These are phyloP conservation scores for Hormiphora californensis DNA, from an alignment of 37 sponge, comb jelly and placozoan genomes.

Conservation along the genomic window DNA sequence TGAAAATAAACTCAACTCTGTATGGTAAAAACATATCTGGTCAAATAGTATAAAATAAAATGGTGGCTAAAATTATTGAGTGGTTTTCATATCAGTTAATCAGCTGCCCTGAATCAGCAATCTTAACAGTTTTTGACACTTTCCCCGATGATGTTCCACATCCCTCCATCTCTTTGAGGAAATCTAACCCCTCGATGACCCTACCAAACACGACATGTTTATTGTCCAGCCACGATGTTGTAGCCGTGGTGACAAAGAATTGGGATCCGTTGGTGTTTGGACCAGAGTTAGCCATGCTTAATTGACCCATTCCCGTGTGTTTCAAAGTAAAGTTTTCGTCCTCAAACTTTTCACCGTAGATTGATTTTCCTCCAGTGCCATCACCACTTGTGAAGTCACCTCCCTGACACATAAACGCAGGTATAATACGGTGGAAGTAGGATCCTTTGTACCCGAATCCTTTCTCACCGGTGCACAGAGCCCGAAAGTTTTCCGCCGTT, in stretches of 20 bases:
- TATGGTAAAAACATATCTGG: too few species aligned
- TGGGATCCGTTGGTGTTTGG: slow-evolving; percentile 97
- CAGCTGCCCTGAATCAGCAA: neutral
- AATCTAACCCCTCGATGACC: slow-evolving; percentile 82
- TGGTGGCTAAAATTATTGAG: too few species aligned
- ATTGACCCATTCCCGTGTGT: slow-evolving; percentile 81
- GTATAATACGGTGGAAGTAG: slow-evolving; percentile 92
- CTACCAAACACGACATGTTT: slow-evolving; percentile 97
- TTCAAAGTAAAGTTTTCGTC: slow-evolving; percentile 98
- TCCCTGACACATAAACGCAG: slow-evolving; percentile 97
- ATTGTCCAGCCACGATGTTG: slow-evolving; percentile 94
- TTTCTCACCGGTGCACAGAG: slow-evolving; percentile 81
- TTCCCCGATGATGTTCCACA: slow-evolving; percentile 52
- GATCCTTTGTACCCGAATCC: slow-evolving; percentile 89
- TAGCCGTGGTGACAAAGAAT: slow-evolving; percentile 94
- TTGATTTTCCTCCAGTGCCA: slow-evolving; percentile 81
- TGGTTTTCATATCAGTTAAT: neutral
- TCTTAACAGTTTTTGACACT: neutral
- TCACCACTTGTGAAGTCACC: slow-evolving; percentile 64
- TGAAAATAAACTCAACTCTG: too few species aligned
- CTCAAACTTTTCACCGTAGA: slow-evolving; percentile 82
- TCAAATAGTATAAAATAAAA: too few species aligned
- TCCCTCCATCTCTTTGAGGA: slow-evolving; percentile 10
- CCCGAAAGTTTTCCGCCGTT: slow-evolving; percentile 81
- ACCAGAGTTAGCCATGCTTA: slow-evolving; percentile 99